Percentiles rank a stretch among this genome's conserved stretches.
Conservation (phyloP, 1,140 invertebrate genomes). For the Mercenaria mercenaria region DNA sequence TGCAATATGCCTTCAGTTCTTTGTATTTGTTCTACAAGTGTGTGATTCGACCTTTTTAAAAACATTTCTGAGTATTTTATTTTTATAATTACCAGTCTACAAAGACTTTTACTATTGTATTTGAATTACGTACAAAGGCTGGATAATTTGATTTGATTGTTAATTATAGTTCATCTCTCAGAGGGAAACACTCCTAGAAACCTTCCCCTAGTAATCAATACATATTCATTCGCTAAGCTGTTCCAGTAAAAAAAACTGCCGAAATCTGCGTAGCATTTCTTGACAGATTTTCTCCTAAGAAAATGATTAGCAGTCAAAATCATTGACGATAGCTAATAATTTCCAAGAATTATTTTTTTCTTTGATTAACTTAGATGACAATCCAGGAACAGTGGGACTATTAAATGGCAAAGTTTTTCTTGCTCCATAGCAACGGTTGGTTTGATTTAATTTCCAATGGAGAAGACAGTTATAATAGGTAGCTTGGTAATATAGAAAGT, state of each 20-base stretch:
- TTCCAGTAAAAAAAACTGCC: background rate
- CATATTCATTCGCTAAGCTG: background rate
- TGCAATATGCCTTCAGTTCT: no score
- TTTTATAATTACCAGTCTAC: no score
- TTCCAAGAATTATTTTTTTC: background rate
- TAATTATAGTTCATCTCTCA: conserved; percentile 32
- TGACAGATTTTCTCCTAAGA: background rate
- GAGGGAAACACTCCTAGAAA: background rate
- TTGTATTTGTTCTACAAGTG: no score
- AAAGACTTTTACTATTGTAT: no score
- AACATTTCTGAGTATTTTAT: no score
- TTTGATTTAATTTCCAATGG: no score
- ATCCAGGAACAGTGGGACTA: background rate
- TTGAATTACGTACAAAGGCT: background rate
- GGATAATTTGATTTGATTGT: background rate
- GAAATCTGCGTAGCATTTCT: conserved; percentile 9
- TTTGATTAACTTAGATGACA: background rate
- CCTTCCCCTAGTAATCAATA: background rate
- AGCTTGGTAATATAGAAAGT: no score
- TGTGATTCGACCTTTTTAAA: no score
- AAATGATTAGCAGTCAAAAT: conserved; percentile 13
- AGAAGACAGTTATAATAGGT: no score
- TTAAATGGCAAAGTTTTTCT: background rate
- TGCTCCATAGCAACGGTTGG: background rate
- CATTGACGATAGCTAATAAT: background rate